Evolutionary conservation across 2,888 invertebrate species (phyloP).

Genomic region (Drosophila formosana): DNA sequence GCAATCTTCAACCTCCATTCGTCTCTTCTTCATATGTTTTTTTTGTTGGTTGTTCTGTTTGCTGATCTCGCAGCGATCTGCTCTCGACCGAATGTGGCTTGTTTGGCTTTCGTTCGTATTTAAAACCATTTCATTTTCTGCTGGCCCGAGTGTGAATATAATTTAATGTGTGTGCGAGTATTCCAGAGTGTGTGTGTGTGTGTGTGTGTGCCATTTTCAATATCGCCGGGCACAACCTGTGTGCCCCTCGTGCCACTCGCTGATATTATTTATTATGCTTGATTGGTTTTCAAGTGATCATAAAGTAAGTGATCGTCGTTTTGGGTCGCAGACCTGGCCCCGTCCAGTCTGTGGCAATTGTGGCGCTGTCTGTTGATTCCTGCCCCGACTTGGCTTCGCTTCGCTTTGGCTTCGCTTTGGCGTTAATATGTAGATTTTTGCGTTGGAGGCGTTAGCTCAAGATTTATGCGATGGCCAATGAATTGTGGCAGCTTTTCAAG

Average conservation of each 20-base stretch:
- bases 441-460: constrained; percentile 65
- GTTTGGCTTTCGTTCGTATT: constrained; percentile 67
- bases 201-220: constrained; percentile 81
- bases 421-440: constrained; percentile 76
- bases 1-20: constrained; percentile 27
- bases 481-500: constrained; percentile 39
- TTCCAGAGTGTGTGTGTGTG: constrained; percentile 3
- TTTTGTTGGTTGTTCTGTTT: constrained; percentile 62
- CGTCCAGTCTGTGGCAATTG: constrained; percentile 59
- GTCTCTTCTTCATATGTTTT: neutral
- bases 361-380: constrained; percentile 69
- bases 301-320: constrained; percentile 83
- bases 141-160: constrained; percentile 85
- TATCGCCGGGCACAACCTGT: constrained; percentile 71
- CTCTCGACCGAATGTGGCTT: constrained; percentile 34
- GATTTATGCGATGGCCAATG: constrained; percentile 67
- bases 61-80: constrained; percentile 76
- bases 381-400: constrained; percentile 49
- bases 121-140: constrained; percentile 81
- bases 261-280: constrained; percentile 85
- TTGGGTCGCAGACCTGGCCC: constrained; percentile 54
- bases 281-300: constrained; percentile 85
- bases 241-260: constrained; percentile 21
- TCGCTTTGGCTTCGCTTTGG: constrained; percentile 40
- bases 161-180: constrained; percentile 81